Conservation (phyloP, 2,888 invertebrate species). For the Sympetrum striolatum region DNA sequence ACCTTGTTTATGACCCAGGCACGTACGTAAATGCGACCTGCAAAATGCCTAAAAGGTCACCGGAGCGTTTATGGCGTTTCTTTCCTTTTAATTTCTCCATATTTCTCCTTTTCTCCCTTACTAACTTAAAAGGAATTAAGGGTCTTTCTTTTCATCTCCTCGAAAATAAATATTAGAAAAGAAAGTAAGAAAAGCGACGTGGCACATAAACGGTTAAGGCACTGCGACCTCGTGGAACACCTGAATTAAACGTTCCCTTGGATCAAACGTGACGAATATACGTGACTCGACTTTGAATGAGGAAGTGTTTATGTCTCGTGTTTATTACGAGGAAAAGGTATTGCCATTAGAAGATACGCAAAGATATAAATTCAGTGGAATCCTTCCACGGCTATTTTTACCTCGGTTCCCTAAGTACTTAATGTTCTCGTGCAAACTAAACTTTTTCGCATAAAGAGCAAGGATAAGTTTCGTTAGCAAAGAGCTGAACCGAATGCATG, state of each 20-base stretch:
- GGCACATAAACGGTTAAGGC: not conserved
- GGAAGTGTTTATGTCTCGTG: not conserved
- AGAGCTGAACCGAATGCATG: no score
- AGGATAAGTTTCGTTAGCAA: no score
- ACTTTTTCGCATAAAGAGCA: no score
- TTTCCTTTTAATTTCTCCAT: not conserved
- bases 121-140: not conserved
- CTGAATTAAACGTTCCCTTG: not conserved
- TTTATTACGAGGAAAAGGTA: no score
- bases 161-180: not conserved
- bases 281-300: not conserved
- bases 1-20: no score
- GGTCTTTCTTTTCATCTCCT: not conserved
- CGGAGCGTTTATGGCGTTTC: not conserved
- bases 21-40: no score
- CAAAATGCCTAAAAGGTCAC: not conserved
- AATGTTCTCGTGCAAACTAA: no score
- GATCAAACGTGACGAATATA: not conserved
- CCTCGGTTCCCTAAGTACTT: no score
- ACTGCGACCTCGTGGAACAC: not conserved
- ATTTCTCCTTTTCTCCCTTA: not conserved
- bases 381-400: no score
- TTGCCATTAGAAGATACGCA: no score
- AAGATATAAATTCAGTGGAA: no score
- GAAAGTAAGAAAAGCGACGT: not conserved